phyloP scores from a whole-genome alignment of 2,888 invertebrate species.

The Liposcelis brunnea region DNA sequence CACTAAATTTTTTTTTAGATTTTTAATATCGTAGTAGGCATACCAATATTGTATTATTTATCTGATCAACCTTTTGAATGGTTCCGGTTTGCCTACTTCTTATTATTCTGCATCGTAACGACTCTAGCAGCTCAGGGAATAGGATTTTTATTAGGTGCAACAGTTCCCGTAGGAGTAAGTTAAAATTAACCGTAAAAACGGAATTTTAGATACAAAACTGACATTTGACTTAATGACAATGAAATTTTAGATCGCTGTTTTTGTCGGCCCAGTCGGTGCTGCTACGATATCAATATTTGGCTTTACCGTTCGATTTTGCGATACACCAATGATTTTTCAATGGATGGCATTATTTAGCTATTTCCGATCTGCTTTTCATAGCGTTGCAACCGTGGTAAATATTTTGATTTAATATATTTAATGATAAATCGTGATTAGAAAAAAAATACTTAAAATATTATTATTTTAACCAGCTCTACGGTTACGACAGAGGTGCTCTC shows the following conservation, averaged over 20 bases:
- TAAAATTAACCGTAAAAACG: no score
- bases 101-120: slow-evolving; percentile 47
- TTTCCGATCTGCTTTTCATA: slow-evolving; percentile 84
- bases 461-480: slow-evolving; percentile 67
- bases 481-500: slow-evolving; percentile 51
- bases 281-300: slow-evolving; percentile 87
- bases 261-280: slow-evolving; percentile 75
- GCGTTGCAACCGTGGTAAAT: slow-evolving; percentile 22
- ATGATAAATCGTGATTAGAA: no score
- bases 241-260: slow-evolving; percentile 77
- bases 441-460: no score
- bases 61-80: slow-evolving; percentile 71
- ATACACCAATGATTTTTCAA: slow-evolving; percentile 65
- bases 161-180: slow-evolving; percentile 63
- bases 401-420: slow-evolving; percentile 27
- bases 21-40: slow-evolving; percentile 44
- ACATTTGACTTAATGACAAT: no score
- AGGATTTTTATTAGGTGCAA: slow-evolving; percentile 86
- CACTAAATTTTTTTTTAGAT: slow-evolving; percentile 26
- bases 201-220: no score
- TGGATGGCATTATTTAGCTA: slow-evolving; percentile 86
- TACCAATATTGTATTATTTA: slow-evolving; percentile 63
- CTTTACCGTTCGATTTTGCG: slow-evolving; percentile 77
- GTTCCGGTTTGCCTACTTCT: slow-evolving; percentile 60
- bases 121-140: slow-evolving; percentile 70